Evolutionary conservation across 2,113 vertebrate species (phyloP).

Genomic region (Bucco capensis): DNA sequence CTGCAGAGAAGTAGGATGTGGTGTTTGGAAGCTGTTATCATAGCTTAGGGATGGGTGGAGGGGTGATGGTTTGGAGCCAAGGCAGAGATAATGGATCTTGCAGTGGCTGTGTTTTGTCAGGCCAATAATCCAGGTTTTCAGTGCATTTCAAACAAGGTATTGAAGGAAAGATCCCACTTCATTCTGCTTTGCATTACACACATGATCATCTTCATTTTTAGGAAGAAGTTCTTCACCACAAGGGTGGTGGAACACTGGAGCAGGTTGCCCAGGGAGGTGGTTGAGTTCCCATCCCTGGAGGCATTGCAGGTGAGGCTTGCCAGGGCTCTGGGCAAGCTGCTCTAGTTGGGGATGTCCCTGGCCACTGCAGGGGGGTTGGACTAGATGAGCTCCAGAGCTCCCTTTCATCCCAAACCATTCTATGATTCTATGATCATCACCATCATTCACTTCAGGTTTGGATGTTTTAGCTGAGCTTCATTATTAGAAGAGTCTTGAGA

Average conservation of each 20-base stretch:
- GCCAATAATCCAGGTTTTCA: background rate
- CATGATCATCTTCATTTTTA: no score
- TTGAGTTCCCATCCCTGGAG: no score
- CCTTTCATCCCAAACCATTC: no score
- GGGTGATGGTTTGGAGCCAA: background rate
- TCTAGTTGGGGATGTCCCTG: no score
- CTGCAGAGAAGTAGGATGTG: background rate
- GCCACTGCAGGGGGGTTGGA: no score
- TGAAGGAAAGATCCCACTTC: background rate
- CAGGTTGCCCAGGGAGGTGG: no score
- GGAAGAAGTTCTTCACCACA: no score
- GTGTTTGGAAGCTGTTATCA: background rate
- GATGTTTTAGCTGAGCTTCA: fast-evolving
- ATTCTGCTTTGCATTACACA: background rate
- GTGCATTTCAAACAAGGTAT: background rate
- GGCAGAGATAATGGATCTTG: background rate
- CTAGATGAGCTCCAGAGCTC: no score
- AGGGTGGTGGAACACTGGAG: no score
- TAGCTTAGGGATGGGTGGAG: background rate
- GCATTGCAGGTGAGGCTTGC: no score
- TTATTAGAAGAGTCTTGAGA: background rate
- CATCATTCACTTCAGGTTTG: fast-evolving
- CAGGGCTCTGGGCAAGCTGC: no score
- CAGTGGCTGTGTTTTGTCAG: background rate
- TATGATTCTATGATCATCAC: no score